phyloP scores from a whole-genome alignment of 2,888 invertebrate species.

The Amphipyra tragopoginis region DNA sequence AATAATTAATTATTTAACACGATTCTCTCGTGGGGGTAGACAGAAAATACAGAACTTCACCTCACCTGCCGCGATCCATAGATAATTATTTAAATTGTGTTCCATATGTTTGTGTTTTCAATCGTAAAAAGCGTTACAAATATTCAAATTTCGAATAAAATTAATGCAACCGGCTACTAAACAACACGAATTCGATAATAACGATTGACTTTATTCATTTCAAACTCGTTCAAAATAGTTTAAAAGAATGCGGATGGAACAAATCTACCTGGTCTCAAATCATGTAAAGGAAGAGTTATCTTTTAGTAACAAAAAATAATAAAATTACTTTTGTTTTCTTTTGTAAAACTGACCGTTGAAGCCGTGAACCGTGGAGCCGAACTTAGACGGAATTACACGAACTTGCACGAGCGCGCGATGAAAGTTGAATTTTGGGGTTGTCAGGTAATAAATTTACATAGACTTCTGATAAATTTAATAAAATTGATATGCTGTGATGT shows the following conservation, averaged over 20 bases:
- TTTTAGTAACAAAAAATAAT: slow-evolving; percentile 52
- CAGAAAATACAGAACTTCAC: not conserved
- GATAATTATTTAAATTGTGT: not conserved
- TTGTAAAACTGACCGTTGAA: slow-evolving; percentile 65
- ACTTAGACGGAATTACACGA: slow-evolving; percentile 52
- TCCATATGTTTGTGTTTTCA: too few species aligned
- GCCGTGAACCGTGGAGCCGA: slow-evolving; percentile 66
- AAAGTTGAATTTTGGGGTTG: slow-evolving; percentile 73
- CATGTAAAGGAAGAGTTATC: slow-evolving; percentile 44
- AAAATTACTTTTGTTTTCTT: slow-evolving; percentile 68
- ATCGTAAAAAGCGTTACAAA: slow-evolving; percentile 4
- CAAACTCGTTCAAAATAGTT: slow-evolving; percentile 20
- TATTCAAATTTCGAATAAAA: slow-evolving; percentile 12
- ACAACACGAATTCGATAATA: not conserved
- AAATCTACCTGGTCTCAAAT: slow-evolving; percentile 51
- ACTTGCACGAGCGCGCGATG: slow-evolving; percentile 62
- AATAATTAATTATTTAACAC: not conserved
- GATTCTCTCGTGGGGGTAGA: not conserved
- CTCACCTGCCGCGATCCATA: not conserved
- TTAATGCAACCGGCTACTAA: not conserved
- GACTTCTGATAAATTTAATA: not conserved
- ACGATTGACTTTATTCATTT: slow-evolving; percentile 7
- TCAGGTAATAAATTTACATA: slow-evolving; percentile 39
- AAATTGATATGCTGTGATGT: not conserved
- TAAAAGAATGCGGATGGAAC: slow-evolving; percentile 35